Evolutionary conservation across 2,888 invertebrate species (phyloP).

Genomic region (Galeopsomyia nigrocyanea): DNA sequence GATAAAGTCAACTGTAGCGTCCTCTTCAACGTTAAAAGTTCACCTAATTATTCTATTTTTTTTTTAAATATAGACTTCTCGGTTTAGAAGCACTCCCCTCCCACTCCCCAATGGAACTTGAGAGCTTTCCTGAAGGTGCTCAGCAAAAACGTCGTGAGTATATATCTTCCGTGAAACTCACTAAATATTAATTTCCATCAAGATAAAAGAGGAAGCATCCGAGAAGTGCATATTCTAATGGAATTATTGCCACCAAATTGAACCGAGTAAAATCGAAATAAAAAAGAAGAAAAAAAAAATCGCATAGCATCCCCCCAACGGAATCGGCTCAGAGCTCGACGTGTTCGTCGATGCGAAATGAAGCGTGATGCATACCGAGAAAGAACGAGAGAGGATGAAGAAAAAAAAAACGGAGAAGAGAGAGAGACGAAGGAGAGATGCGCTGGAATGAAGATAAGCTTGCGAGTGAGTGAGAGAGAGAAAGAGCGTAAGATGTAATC

Average conservation of each 20-base stretch:
- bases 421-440: constrained; percentile 16
- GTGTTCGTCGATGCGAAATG: constrained; percentile 62
- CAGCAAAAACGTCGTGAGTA: constrained; percentile 5
- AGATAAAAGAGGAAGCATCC: too few species aligned
- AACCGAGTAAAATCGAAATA: background rate
- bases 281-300: constrained; percentile 23
- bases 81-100: constrained; percentile 1
- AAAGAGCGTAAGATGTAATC: constrained; percentile 66
- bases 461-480: constrained; percentile 33
- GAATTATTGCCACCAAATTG: constrained; percentile 10
- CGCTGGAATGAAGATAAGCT: constrained; percentile 65
- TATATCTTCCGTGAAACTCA: constrained; percentile 18
- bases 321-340: constrained; percentile 21
- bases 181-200: too few species aligned
- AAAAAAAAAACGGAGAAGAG: constrained; percentile 54
- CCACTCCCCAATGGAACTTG: background rate
- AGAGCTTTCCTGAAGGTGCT: constrained; percentile 9
- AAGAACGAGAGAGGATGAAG: constrained; percentile 53
- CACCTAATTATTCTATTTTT: constrained; percentile 14
- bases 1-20: background rate
- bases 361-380: constrained; percentile 37
- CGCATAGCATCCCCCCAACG: too few species aligned
- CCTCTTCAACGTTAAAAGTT: too few species aligned
- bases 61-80: constrained; percentile 14
- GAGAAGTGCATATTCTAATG: background rate